Evolutionary conservation across 2,888 invertebrate species (phyloP), one percentile per base, ranked within the genome.

Genomic region (Ceriagrion tenellum): DNA sequence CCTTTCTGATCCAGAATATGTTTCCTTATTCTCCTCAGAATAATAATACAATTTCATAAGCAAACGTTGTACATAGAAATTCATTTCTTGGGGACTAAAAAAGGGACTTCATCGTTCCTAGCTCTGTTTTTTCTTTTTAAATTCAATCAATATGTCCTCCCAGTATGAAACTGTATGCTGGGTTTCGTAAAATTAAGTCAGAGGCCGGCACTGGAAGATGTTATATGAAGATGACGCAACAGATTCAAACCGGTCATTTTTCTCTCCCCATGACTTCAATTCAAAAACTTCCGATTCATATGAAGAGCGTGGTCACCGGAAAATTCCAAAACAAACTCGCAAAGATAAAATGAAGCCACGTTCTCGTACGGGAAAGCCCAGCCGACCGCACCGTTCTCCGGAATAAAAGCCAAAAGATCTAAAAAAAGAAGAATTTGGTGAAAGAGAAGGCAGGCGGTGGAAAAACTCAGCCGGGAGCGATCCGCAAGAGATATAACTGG

Each of bases 261-360:
- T 16, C 81, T 13, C 81, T 35, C 13, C 35, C 18, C 18, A 35
- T 81, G 13, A 13, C 30, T 2, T 35, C 35, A 81, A 81, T 35
- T 35, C 81, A 30, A 69, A 81, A 81, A 81, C 81, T 81, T 26
- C 6, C n/a, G 81, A 81, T 35, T 81, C 35, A 81, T 81, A 35
- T 30, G 12, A 81, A 81, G 81, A 30, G 81, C 35, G 81, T 26
- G 30, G 81, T 81, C 81, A 81, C 81, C 35, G 81, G 30, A 81
- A 81, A 81, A 81, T 81, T 81, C 81, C 81, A 81, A 81, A 81
- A 30, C 81, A 81, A 81, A 81, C 81, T 81, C 81, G n/a, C 30
- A 1, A n/a, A 81, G 81, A 81, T 81, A 35, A 35, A 81, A 81
- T 35, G 81, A 35, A 81, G 81, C 81, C 16, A 10, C n/a, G 81